phyloP scores from a whole-genome alignment of 2,888 invertebrate genomes.

The Drosophila anomalata region DNA sequence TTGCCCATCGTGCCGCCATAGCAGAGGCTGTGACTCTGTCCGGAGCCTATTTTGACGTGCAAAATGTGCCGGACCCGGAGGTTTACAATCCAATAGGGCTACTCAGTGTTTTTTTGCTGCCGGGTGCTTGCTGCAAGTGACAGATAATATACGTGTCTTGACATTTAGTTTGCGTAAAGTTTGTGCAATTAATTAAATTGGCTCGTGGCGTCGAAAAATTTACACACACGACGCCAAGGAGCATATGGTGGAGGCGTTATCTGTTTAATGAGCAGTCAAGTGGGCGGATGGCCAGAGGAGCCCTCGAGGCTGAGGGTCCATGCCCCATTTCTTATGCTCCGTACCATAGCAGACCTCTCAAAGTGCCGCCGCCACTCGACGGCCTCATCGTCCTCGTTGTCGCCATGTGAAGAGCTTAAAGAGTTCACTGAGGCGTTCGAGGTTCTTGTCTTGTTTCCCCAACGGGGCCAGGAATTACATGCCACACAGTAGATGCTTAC shows the following conservation, averaged over 20 bases:
- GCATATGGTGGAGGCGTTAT: constrained; percentile 29
- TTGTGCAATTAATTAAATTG: constrained; percentile 51
- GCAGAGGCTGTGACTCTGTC: constrained; percentile 85
- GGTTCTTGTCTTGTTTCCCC: constrained; percentile 40
- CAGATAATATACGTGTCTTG: constrained; percentile 41
- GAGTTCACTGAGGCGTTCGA: constrained; percentile 41
- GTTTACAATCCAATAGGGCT: constrained; percentile 11
- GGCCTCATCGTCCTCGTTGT: constrained; percentile 34
- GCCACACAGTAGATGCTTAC: constrained; percentile 1
- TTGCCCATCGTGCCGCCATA: constrained; percentile 85
- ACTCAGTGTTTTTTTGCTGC: constrained; percentile 7
- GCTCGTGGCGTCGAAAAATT: constrained; percentile 11
- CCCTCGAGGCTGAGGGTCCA: constrained; percentile 6
- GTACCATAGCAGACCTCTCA: constrained; percentile 34
- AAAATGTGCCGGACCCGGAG: constrained; percentile 70
- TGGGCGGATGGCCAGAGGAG: constrained; percentile 9
- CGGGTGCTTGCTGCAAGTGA: constrained; percentile 49
- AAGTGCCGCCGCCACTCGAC: constrained; percentile 24
- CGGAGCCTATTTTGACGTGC: constrained; percentile 86
- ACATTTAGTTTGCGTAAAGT: constrained; percentile 50
- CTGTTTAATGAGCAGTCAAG: constrained; percentile 48
- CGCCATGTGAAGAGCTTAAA: constrained; percentile 35
- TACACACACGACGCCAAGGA: not conserved
- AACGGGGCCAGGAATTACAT: constrained; percentile 22
- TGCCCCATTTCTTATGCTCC: not conserved